phyloP scores from a whole-genome alignment of 1,140 invertebrate genomes.

The Penaeus chinensis region DNA sequence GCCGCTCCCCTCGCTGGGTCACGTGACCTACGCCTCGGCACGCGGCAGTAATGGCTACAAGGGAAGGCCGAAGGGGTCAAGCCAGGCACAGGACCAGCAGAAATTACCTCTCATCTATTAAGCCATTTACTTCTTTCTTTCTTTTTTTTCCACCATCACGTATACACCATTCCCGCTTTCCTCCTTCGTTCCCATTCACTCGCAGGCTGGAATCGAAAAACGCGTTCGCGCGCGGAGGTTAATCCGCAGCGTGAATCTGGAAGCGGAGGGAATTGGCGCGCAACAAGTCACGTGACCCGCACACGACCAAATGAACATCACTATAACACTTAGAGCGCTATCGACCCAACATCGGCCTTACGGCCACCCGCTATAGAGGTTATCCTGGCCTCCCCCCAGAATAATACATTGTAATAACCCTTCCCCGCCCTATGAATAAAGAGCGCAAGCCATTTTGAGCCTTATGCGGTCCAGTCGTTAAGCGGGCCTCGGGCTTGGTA shows the following conservation, averaged over 20 bases:
- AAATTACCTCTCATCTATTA: too few species aligned
- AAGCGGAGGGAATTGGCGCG: neutral
- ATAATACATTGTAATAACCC: too few species aligned
- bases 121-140: too few species aligned
- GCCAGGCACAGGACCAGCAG: neutral
- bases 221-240: neutral
- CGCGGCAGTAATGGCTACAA: neutral
- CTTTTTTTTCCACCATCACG: too few species aligned
- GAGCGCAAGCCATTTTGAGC: too few species aligned
- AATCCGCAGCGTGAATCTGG: neutral
- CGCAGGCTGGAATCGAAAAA: neutral
- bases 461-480: too few species aligned
- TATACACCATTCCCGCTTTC: too few species aligned
- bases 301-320: slow-evolving; percentile 36
- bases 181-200: too few species aligned
- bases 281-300: slow-evolving; percentile 19
- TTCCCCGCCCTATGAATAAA: too few species aligned
- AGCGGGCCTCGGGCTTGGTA: too few species aligned
- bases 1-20: slow-evolving; percentile 5
- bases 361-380: neutral
- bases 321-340: neutral
- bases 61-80: neutral
- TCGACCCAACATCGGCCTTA: neutral
- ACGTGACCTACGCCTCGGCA: slow-evolving; percentile 27
- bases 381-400: neutral